phyloP scores from a whole-genome alignment of 2,888 invertebrate species.

The Diplazon laetatorius region DNA sequence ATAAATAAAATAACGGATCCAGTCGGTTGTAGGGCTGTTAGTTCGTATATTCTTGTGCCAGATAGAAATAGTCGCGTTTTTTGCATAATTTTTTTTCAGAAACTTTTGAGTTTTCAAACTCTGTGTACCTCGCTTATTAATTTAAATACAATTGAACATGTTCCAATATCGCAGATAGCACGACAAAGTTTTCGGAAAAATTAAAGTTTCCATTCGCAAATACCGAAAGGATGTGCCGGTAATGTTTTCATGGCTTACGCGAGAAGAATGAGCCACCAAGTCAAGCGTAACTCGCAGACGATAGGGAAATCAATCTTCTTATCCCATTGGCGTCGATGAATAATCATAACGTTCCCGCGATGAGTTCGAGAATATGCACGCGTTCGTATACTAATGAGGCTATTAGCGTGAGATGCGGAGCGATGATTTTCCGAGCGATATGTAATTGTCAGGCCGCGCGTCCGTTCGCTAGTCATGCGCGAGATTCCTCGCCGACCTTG shows the following conservation, averaged over 20 bases:
- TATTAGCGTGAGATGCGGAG: constrained; percentile 49
- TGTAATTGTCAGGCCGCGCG: constrained; percentile 51
- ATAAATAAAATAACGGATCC: too few species aligned
- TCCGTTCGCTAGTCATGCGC: constrained; percentile 15
- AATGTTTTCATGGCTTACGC: background rate
- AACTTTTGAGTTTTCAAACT: too few species aligned
- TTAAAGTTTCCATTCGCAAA: background rate
- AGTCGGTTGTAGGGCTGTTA: too few species aligned
- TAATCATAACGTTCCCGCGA: constrained; percentile 47
- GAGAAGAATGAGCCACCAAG: constrained; percentile 33
- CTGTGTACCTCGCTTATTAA: too few species aligned
- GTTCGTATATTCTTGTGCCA: too few species aligned
- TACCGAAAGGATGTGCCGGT: background rate
- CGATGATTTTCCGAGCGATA: constrained; percentile 44
- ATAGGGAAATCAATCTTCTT: constrained; percentile 53
- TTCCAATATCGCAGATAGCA: background rate
- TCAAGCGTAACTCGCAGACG: constrained; percentile 23
- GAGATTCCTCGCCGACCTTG: constrained; percentile 57
- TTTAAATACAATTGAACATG: background rate
- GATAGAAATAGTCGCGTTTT: too few species aligned
- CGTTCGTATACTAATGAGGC: constrained; percentile 44
- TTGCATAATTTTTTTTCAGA: too few species aligned
- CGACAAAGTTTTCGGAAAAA: constrained; percentile 1
- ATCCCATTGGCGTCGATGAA: constrained; percentile 47
- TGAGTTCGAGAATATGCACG: constrained; percentile 41